Evolutionary conservation across 2,888 invertebrate species (phyloP).

Genomic region (Amiota mariae): DNA sequence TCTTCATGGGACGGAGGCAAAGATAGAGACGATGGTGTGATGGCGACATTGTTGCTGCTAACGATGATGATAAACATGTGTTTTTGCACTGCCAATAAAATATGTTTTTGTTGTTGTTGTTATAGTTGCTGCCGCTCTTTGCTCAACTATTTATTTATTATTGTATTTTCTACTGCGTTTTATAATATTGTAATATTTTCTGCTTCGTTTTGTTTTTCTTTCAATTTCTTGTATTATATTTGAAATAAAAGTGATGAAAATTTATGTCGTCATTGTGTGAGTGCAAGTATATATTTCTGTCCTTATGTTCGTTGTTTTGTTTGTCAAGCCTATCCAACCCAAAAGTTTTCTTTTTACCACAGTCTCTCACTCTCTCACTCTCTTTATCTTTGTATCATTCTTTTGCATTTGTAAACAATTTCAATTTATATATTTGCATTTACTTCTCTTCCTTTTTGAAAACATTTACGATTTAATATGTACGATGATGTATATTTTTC

Average conservation of each 20-base stretch:
- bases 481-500: constrained; percentile 1
- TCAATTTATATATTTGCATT: constrained; percentile 23
- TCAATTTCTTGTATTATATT: neutral
- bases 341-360: too few species aligned
- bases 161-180: constrained; percentile 4
- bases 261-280: constrained; percentile 60
- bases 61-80: constrained; percentile 21
- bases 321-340: too few species aligned
- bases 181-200: constrained; percentile 38
- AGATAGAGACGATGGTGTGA: neutral
- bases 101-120: neutral
- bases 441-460: constrained; percentile 31
- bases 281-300: too few species aligned
- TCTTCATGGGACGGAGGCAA: neutral
- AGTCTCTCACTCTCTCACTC: too few species aligned
- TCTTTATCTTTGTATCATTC: too few species aligned
- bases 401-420: constrained; percentile 36
- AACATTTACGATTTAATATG: too few species aligned
- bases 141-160: neutral
- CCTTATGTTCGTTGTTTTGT: too few species aligned
- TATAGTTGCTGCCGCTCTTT: constrained; percentile 50
- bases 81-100: constrained; percentile 1
- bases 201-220: neutral
- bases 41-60: neutral
- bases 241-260: constrained; percentile 44